Base-by-base conservation (phyloP, 1,140 invertebrate species). In the Dolichoris vasculosae region DNA sequence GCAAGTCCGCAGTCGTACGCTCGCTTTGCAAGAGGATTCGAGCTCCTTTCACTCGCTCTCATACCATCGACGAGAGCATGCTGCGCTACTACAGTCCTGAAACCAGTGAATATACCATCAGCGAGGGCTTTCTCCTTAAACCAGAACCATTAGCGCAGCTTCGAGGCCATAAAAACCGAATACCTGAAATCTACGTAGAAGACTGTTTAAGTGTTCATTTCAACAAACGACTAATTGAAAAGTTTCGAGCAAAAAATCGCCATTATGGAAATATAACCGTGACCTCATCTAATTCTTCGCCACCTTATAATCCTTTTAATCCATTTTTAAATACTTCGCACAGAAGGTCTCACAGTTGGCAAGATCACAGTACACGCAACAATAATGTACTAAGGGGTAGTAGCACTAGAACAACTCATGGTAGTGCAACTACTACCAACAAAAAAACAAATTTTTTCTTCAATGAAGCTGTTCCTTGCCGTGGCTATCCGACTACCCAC, bases 1-100 rank as follows among this genome's bases (percentile, higher is more conserved):
- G 93, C 93, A 93, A 93, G 91, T 93, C 92, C 92, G 93, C 92
- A 93, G 93, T 93, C 87, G 92, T 93, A 86, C 92, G 92, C 90
- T 93, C 92, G 89, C 92, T 93, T 89, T 93, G 93, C 89, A 92
- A 89, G 90, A 93, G 92, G 89, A 92, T 93, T 90, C 91, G 91
- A 89, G 91, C 91, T 85, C 92, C 92, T 69, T 92, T 93, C 89
- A 92, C 91, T 88, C 92, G 91, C 86, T 93, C 92, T 87, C 92
- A 91, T 86, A 93, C 92, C 81, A 90, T 93, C 88, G 92, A 93
- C 88, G 92, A 93, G 87, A 93, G 90, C 86, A 87, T 93, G 84
- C 85, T 93, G 87, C 90, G 90, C 84, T 91, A 91, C 89, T 91
- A 92, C 89, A 92, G 90, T 83, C 91, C 92, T 48, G 85, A 86